Conservation (phyloP, 2,888 invertebrate species). For the Cataglyphis albicans region DNA sequence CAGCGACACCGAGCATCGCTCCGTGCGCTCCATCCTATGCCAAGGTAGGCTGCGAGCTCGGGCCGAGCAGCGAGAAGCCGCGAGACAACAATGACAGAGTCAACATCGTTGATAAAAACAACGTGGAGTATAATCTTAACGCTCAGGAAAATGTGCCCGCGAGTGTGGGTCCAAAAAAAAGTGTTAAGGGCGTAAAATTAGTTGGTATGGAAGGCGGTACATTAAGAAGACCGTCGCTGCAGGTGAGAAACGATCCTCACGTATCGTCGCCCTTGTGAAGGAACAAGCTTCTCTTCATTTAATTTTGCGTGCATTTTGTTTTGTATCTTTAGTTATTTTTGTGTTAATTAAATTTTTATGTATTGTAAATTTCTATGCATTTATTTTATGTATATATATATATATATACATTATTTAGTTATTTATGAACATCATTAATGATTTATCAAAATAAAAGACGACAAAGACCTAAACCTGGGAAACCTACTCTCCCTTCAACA, state of each 20-base stretch:
- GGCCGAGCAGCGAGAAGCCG: slow-evolving; percentile 55
- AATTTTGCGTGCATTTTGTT: slow-evolving; percentile 34
- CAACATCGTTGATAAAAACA: slow-evolving; percentile 77
- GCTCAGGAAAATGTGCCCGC: slow-evolving; percentile 66
- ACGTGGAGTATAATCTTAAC: slow-evolving; percentile 81
- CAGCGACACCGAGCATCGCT: slow-evolving; percentile 27
- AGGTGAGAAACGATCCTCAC: slow-evolving; percentile 76
- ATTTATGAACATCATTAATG: background rate
- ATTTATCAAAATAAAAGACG: background rate
- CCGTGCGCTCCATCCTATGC: slow-evolving; percentile 64
- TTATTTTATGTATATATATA: slow-evolving; percentile 18
- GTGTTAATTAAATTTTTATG: slow-evolving; percentile 23
- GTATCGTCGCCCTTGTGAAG: slow-evolving; percentile 57
- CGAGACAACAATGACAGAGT: slow-evolving; percentile 64
- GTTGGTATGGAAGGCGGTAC: slow-evolving; percentile 85
- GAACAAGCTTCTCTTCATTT: background rate
- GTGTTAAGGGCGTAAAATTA: slow-evolving; percentile 84
- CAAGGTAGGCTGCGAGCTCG: slow-evolving; percentile 57
- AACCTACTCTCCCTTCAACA: background rate
- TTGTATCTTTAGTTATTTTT: slow-evolving; percentile 31
- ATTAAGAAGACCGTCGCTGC: slow-evolving; percentile 82
- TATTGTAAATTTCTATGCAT: background rate
- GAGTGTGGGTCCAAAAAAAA: slow-evolving; percentile 79
- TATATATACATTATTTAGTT: background rate
- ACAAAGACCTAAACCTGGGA: background rate